Evolutionary conservation across 92 coral and sea anemone species (phyloP), one percentile per base, ranked within the genome.

Genomic region (Parazoanthus swiftii): DNA sequence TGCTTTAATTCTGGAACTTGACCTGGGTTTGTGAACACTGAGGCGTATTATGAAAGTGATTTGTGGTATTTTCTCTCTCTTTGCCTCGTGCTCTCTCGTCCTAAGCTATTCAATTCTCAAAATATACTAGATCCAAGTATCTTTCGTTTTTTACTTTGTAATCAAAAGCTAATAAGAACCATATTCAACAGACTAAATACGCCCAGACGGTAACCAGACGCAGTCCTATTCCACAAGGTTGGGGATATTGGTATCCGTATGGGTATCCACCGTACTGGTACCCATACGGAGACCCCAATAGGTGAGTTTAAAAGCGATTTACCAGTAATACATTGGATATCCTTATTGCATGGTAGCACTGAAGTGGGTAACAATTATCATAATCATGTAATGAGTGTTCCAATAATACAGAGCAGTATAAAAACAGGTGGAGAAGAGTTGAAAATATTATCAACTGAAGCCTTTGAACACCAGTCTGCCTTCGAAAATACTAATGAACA

Each of bases 181-280:
- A 13, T 54, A 63, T 20, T 63, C 70, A 63, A 63, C 70, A 63
- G 26, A 23, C 26, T 63, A 21, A 63, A 5, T 21, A 63, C 70
- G 25, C 58, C 13, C 15, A 46, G 20, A 77, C 81, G 21, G 81
- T 25, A 43, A 8, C 18, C 58, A 77, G 23, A 46, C 81, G 81
- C 59, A 77, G 81, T 23, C 81, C 81, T n/a, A 23, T 77, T 43
- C 81, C 81, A 11, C 81, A 77, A 36, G 26, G 26, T 6, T 73
- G 77, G 58, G 58, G 58, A 10, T 77, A 77, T 38, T 48, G 58
- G 54, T 46, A 77, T 18, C 80, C 80, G 51, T 76, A 42, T 70
- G 16, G 70, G 70, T 54, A 54, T 54, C 59, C 58, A 36, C 77
- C 43, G n/a, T 74, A 74, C 46, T 74, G 46, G 44, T 74, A 74